Percentiles rank a stretch among this genome's conserved stretches.
These are phyloP conservation scores for Kradibia gibbosae DNA, from an alignment of 1,140 invertebrate genomes.

Conservation along the genomic window DNA sequence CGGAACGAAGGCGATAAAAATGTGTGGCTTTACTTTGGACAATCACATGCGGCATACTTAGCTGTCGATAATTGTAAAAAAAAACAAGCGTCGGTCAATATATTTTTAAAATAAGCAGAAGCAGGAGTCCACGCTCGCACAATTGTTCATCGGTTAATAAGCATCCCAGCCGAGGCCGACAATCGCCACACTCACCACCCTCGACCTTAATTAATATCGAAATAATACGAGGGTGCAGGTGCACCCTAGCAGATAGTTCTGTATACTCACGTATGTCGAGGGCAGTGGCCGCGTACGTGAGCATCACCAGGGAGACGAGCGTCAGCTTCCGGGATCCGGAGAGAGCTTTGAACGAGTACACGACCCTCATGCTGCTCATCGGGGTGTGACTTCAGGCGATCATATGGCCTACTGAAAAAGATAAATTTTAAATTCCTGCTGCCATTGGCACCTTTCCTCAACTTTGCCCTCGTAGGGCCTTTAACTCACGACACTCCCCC, in stretches of 20 bases:
- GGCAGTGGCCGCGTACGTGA: conserved; percentile 44
- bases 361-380: conserved; percentile 66
- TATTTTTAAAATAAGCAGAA: no score
- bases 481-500: no score
- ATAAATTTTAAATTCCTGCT: not conserved
- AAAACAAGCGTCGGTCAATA: no score
- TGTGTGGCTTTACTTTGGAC: no score
- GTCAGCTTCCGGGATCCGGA: conserved; percentile 59
- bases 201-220: not conserved
- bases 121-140: no score
- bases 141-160: no score
- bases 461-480: not conserved
- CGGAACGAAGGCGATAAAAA: no score
- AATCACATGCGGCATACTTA: no score
- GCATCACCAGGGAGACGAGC: conserved; percentile 51
- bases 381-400: conserved; percentile 64
- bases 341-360: conserved; percentile 61
- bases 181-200: no score
- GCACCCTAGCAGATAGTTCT: not conserved
- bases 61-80: no score
- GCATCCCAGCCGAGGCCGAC: no score
- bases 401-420: conserved; percentile 57
- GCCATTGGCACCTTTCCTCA: not conserved
- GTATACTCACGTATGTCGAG: conserved; percentile 66
- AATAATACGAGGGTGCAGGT: not conserved